Percentiles rank a stretch among this genome's conserved stretches.
These are phyloP conservation scores for Pocota personata DNA, from an alignment of 2,888 invertebrate genomes.

Conservation along the genomic window DNA sequence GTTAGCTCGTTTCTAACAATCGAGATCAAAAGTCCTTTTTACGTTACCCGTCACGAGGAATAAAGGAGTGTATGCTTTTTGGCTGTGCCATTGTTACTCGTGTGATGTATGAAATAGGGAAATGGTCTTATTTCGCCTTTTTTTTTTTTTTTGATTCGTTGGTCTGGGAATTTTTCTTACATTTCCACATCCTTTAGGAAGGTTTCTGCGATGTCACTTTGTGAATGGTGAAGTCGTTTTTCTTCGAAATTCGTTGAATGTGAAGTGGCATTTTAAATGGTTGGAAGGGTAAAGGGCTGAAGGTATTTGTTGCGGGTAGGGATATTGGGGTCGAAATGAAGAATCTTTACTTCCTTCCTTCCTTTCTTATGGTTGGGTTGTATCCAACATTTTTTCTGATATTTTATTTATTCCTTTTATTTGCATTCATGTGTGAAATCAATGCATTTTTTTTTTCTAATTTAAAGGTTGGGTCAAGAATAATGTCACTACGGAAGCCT, in stretches of 20 bases:
- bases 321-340: constrained; percentile 41
- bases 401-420: constrained; percentile 51
- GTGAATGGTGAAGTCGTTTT: constrained; percentile 54
- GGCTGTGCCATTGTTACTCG: constrained; percentile 49
- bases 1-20: constrained; percentile 64
- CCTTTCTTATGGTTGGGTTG: constrained; percentile 13
- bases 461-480: constrained; percentile 82
- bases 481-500: constrained; percentile 82
- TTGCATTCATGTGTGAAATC: constrained; percentile 61
- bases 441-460: constrained; percentile 50
- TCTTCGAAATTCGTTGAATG: background rate
- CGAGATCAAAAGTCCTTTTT: constrained; percentile 59
- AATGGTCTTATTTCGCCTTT: constrained; percentile 55
- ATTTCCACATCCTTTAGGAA: constrained; percentile 58
- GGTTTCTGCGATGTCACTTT: constrained; percentile 60
- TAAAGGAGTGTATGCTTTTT: constrained; percentile 26
- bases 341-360: constrained; percentile 56
- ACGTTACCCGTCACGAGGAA: constrained; percentile 34
- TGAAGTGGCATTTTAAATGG: constrained; percentile 34
- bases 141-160: constrained; percentile 10
- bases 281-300: constrained; percentile 12
- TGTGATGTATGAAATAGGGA: constrained; percentile 66
- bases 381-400: constrained; percentile 39
- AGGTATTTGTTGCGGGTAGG: background rate
- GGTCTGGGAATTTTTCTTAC: constrained; percentile 43